Base-by-base conservation (phyloP, 2,113 vertebrate genomes). In the Himantopus leucocephalus region DNA sequence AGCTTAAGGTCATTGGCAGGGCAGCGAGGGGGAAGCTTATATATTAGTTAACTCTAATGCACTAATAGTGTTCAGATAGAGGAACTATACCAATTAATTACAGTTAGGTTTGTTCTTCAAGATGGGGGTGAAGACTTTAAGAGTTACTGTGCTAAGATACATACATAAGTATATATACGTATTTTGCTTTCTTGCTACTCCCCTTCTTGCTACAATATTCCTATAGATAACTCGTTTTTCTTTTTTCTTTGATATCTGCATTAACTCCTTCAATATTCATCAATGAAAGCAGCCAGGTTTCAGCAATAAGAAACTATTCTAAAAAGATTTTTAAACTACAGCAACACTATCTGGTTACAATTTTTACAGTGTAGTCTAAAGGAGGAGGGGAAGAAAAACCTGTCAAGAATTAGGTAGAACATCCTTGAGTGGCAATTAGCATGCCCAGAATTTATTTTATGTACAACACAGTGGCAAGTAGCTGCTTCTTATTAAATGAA, bases 401-500 rank as follows among this genome's bases (percentile, higher is more conserved):
- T 92, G 76, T 97, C 82, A 73, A 94, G 97, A 95, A 90, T 79
- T 87, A 94, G 58, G 64, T 71, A 41, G 77, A 85, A 86, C 84
- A 93, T 96, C 95, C 85, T 88, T 79, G 92, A 96, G 77, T 89
- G 92, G 96, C 87, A 94, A 92, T 96, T 97, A 96, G 87, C 66
- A 26, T 94, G 68, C 77, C 72, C 76, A 64, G 94, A 92, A 84
- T 98, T 97, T 98, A 96, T 97, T 95, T 97, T 94, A 92, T 93
- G 94, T 94, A 93, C 91, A 95, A 94, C 8, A 30, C 90, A 92
- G 85, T 97, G 97, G 97, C 97, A 96, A 96, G 96, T 97, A 95
- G 95, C 97, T 96, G 93, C 97, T 98, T 84, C 97, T 97, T 97
- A 97, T 98, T 97, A 98, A 97, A 98, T 96, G 81, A 96, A 97